Conservation (phyloP, 2,797 vertebrate genomes). For the Choloepus didactylus region DNA sequence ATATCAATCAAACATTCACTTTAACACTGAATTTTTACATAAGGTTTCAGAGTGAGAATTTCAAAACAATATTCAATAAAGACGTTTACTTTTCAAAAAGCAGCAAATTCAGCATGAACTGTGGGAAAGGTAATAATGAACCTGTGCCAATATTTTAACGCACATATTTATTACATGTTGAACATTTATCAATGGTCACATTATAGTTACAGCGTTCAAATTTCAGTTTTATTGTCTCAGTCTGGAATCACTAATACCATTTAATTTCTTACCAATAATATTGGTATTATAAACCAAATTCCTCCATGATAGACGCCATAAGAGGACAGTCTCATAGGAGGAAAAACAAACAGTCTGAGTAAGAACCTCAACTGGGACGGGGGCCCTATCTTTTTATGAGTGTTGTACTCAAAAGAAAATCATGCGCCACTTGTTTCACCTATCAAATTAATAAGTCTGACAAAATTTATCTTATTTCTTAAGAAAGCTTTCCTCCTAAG, state of each 20-base stretch:
- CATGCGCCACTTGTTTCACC: background rate
- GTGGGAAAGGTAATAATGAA: background rate
- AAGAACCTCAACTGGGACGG: background rate
- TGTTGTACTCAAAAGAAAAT: background rate
- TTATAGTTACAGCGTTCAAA: background rate
- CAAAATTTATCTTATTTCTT: background rate
- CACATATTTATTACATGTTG: background rate
- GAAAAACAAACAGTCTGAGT: background rate
- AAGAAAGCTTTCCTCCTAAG: conserved; percentile 4
- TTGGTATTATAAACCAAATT: background rate
- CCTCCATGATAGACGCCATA: background rate
- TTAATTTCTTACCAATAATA: conserved; percentile 28
- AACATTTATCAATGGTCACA: background rate
- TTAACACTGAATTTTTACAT: background rate
- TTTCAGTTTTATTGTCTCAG: background rate
- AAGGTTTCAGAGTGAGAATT: background rate
- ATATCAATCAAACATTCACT: background rate
- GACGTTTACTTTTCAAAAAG: conserved; percentile 26
- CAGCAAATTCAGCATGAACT: background rate
- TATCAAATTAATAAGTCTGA: background rate
- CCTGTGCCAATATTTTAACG: background rate
- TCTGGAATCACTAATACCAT: background rate
- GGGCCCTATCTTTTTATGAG: background rate
- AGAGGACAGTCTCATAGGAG: background rate
- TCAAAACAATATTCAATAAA: background rate